These are phyloP conservation scores for Patella ulyssiponensis DNA, from an alignment of 2,888 invertebrate species.

Conservation along the genomic window DNA sequence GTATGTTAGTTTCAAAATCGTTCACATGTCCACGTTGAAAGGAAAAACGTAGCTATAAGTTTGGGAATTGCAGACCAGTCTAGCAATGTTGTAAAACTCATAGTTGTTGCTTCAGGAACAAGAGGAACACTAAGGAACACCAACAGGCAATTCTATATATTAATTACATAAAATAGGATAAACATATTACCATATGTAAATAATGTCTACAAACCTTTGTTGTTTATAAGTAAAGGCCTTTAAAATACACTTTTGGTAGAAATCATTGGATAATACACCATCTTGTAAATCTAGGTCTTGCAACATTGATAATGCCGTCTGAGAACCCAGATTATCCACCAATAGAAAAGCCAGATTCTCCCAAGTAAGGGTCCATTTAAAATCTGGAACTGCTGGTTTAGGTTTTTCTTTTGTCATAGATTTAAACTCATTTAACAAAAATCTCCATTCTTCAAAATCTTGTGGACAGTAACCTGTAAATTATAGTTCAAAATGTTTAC, in stretches of 20 bases:
- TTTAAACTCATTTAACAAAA: conserved; percentile 31
- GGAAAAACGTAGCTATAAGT: no score
- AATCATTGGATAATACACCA: conserved; percentile 35
- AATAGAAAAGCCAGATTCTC: conserved; percentile 47
- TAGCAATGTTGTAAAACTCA: neutral
- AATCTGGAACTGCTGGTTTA: conserved; percentile 25
- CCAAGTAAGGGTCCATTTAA: conserved; percentile 44
- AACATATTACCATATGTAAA: neutral
- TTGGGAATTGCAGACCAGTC: no score
- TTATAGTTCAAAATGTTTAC: no score
- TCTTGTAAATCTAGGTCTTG: conserved; percentile 37
- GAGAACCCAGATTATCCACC: conserved; percentile 49
- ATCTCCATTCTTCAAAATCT: conserved; percentile 49
- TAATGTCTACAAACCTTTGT: conserved; percentile 45
- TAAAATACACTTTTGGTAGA: conserved; percentile 50
- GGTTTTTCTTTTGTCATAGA: neutral
- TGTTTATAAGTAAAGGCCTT: conserved; percentile 46
- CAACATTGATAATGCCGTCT: conserved; percentile 43
- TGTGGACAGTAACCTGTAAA: conserved; percentile 44
- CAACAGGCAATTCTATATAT: neutral
- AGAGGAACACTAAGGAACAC: neutral
- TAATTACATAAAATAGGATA: neutral
- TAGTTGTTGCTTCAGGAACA: neutral
- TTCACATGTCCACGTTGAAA: no score
- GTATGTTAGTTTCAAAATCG: no score